Evolutionary conservation across 2,113 vertebrate genomes (phyloP).

Genomic region (Lepisosteus oculatus): DNA sequence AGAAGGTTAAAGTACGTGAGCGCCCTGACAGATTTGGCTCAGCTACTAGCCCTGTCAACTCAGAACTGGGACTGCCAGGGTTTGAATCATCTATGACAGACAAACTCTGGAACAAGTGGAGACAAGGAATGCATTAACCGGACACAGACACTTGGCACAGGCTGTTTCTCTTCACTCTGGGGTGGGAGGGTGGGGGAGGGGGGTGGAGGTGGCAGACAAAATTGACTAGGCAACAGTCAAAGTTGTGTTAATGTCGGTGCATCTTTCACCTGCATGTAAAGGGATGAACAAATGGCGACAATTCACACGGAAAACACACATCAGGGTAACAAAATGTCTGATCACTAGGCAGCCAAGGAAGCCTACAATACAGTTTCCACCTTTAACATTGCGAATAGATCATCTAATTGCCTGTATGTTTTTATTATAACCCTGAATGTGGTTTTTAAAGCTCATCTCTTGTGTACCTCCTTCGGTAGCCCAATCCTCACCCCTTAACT

Average conservation of each 20-base stretch:
- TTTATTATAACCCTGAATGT: no score
- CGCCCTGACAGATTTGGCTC: conserved; percentile 90
- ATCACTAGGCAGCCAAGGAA: no score
- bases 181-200: background rate
- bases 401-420: no score
- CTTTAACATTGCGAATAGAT: no score
- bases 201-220: background rate
- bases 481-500: no score
- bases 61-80: conserved; percentile 79
- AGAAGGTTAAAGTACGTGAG: conserved; percentile 92
- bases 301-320: no score
- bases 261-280: no score
- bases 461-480: no score
- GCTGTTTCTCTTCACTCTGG: background rate
- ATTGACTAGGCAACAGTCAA: background rate
- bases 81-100: conserved; percentile 90
- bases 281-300: no score
- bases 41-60: conserved; percentile 86
- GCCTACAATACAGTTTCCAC: no score
- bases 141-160: conserved; percentile 20
- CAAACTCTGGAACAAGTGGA: conserved; percentile 89
- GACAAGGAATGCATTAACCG: conserved; percentile 75
- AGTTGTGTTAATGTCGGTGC: background rate
- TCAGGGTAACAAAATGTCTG: no score
- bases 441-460: no score